Base-by-base conservation (phyloP, 2,888 invertebrate genomes). In the Aspidapion aeneum region DNA sequence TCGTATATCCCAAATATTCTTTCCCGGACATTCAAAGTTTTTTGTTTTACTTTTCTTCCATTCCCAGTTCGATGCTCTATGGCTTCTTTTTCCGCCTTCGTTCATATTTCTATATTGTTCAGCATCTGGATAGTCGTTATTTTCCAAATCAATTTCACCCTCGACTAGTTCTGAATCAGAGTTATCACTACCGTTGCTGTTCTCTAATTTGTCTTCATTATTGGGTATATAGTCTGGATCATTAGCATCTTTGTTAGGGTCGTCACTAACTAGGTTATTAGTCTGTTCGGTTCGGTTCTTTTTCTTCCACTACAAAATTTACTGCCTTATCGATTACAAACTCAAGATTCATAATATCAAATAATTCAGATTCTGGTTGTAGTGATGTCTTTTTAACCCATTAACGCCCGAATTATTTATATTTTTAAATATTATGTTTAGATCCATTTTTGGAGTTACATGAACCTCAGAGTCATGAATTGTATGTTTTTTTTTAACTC, bases 181-280 rank as follows among this genome's bases (percentile, higher is more conserved):
- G 49, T 49, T 49, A 16, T 49, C 49, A 49, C 49, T 49, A n/a
- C n/a, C n/a, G 49, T 49, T 16, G 49, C 49, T 49, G 49, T 49
- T 49, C n/a, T n/a, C n/a, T n/a, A n/a, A n/a, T n/a, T n/a, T n/a
- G 49, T 49, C 49, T 49, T 49, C 49, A 16, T 49, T 49, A 49
- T 49, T 49, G 49, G 49, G 49, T 49, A 49, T 49, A 49, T 49
- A 49, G 49, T 49, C 49, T 49, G 49, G 49, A 49, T 49, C 49
- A 49, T 49, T 49, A 49, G 49, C 16, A 49, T 12, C 49, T 16
- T 16, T 49, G 49, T 49, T 16, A 49, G 49, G 49, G 49, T 49
- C 49, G 16, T 49, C 49, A 49, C 49, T 49, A 49, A 49, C 49
- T 49, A 12, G 12, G 16, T 49, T 49, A 49, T 49, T 49, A 16